Conservation (phyloP, 1,140 invertebrate species). For the Orchesella cincta region DNA sequence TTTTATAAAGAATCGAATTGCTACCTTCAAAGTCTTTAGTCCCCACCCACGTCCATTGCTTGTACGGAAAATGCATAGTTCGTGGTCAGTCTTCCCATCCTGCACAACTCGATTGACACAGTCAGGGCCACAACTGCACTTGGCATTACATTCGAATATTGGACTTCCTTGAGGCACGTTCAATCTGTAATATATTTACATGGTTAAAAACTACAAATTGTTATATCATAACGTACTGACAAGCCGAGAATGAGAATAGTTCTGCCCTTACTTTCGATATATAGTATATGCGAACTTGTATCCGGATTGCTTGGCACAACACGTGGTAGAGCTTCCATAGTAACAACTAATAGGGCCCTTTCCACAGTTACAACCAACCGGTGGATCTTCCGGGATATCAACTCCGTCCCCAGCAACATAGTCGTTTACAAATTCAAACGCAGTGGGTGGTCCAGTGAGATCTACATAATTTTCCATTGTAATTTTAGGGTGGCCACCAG, state of each 20-base stretch:
- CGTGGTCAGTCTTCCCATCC: conserved; percentile 64
- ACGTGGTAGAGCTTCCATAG: conserved; percentile 25
- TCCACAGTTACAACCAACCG: conserved; percentile 79
- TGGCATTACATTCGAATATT: conserved; percentile 90
- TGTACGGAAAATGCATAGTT: conserved; percentile 84
- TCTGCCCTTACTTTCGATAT: conserved; percentile 58
- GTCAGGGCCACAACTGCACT: conserved; percentile 71
- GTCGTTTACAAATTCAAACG: conserved; percentile 81
- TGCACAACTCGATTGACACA: conserved; percentile 89
- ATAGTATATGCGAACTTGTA: conserved; percentile 57
- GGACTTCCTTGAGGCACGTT: conserved; percentile 74
- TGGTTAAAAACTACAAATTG: too few species aligned
- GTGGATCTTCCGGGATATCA: conserved; percentile 72
- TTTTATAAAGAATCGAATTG: not conserved
- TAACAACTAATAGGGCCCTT: not conserved
- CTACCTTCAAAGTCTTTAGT: conserved; percentile 71
- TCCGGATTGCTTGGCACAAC: conserved; percentile 48
- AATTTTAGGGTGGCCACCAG: conserved; percentile 55
- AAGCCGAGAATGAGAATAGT: too few species aligned
- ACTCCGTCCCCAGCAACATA: conserved; percentile 71
- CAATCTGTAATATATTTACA: too few species aligned
- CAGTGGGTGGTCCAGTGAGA: conserved; percentile 70
- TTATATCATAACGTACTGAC: not conserved
- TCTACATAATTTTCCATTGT: conserved; percentile 61
- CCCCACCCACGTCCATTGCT: conserved; percentile 89